These are phyloP conservation scores for Coregonus suidteri DNA, from an alignment of 2,797 vertebrate genomes.

Conservation along the genomic window DNA sequence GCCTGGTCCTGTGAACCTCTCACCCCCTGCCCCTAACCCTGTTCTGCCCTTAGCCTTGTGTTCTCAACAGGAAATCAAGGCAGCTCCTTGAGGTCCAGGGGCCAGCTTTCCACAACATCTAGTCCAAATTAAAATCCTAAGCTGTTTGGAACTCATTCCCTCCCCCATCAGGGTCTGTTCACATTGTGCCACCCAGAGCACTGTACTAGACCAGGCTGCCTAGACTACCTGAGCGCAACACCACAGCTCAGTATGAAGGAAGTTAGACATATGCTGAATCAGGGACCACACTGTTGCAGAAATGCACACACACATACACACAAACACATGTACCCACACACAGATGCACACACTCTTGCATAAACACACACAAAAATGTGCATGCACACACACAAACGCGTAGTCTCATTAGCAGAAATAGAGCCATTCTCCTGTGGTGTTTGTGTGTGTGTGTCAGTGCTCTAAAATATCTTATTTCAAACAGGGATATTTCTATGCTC, in stretches of 20 bases:
- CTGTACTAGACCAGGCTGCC: background rate
- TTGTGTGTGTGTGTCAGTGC: background rate
- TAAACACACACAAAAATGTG: background rate
- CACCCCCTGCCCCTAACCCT: background rate
- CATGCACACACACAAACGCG: background rate
- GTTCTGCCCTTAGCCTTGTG: background rate
- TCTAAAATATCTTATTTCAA: background rate
- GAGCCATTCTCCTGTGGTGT: background rate
- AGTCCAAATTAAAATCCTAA: background rate
- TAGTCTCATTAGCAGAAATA: background rate
- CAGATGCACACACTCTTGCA: background rate
- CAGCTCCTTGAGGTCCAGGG: background rate
- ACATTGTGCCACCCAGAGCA: no score
- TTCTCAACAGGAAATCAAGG: background rate
- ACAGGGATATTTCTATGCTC: background rate
- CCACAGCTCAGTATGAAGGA: background rate
- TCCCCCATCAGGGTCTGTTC: no score
- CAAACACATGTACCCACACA: no score
- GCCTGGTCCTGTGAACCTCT: background rate
- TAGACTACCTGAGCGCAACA: background rate
- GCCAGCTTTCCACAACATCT: background rate
- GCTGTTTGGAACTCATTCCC: background rate
- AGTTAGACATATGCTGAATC: slow-evolving; percentile 3
- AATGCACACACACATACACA: background rate
- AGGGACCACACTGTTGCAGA: slow-evolving; percentile 11